Conservation (phyloP, 2,113 vertebrate species). For the Eurystomus gularis region DNA sequence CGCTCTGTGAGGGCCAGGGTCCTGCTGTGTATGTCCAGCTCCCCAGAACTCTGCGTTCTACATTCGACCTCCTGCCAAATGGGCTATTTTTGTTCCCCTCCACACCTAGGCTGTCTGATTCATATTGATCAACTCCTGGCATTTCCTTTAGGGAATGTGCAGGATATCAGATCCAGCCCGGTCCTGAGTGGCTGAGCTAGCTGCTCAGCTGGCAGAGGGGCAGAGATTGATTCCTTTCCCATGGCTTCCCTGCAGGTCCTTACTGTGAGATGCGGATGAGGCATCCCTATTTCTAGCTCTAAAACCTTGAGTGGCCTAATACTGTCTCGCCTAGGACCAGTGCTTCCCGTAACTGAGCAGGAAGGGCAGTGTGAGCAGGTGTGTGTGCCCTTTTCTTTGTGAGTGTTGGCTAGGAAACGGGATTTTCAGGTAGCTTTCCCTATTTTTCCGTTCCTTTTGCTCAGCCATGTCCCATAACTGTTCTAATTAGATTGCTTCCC, state of each 20-base stretch:
- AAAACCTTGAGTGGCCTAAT: neutral
- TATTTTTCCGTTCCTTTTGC: neutral
- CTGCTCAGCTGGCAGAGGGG: neutral
- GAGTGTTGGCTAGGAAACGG: neutral
- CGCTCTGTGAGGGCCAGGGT: neutral
- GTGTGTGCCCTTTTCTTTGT: neutral
- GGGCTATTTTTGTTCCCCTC: neutral
- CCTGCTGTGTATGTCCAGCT: neutral
- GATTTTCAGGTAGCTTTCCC: neutral
- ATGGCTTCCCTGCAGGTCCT: neutral
- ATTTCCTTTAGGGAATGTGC: neutral
- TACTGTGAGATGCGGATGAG: neutral
- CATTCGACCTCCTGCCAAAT: neutral
- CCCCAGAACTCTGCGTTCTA: neutral
- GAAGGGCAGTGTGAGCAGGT: neutral
- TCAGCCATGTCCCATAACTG: neutral
- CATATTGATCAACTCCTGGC: neutral
- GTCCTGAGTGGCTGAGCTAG: neutral
- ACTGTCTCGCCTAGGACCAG: neutral
- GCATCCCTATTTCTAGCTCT: neutral
- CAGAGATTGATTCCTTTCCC: neutral
- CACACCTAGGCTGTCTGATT: neutral
- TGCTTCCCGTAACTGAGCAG: neutral
- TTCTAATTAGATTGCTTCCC: neutral
- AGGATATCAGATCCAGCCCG: rapidly evolving